Conservation (phyloP, 2,888 invertebrate species). For the Metellina segmentata region DNA sequence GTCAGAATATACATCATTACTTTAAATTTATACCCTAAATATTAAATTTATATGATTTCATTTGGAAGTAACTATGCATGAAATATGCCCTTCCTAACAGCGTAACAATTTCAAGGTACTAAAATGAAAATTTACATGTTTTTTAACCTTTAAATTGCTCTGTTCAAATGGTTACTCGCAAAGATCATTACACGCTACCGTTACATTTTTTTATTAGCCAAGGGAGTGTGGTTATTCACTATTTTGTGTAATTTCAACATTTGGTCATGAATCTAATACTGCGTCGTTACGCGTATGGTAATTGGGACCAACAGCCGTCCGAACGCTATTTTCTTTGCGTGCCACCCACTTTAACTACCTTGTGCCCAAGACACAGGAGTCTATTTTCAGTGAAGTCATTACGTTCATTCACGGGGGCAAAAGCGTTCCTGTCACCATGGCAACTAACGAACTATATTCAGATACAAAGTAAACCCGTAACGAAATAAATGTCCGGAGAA, state of each 20-base stretch:
- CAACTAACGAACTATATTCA: constrained; percentile 55
- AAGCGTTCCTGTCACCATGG: constrained; percentile 36
- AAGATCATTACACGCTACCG: neutral
- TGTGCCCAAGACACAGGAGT: constrained; percentile 3
- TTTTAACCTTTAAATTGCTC: neutral
- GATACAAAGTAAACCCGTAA: constrained; percentile 61
- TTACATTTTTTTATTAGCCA: neutral
- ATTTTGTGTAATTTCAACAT: neutral
- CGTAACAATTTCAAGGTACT: too few species aligned
- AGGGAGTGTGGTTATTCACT: neutral
- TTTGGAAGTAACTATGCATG: too few species aligned
- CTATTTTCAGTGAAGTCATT: constrained; percentile 54
- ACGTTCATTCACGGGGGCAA: constrained; percentile 46
- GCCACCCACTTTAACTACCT: constrained; percentile 34
- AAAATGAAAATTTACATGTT: too few species aligned
- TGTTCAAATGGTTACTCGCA: neutral
- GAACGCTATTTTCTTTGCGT: constrained; percentile 17
- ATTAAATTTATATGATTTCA: too few species aligned
- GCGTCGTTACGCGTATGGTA: constrained; percentile 8
- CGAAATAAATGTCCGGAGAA: constrained; percentile 50
- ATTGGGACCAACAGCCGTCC: neutral
- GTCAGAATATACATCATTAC: too few species aligned
- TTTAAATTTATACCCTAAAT: too few species aligned
- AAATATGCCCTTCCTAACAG: too few species aligned
- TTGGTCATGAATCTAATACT: neutral